Conservation (phyloP, 2,113 vertebrate genomes). For the Phrynocephalus versicolor region DNA sequence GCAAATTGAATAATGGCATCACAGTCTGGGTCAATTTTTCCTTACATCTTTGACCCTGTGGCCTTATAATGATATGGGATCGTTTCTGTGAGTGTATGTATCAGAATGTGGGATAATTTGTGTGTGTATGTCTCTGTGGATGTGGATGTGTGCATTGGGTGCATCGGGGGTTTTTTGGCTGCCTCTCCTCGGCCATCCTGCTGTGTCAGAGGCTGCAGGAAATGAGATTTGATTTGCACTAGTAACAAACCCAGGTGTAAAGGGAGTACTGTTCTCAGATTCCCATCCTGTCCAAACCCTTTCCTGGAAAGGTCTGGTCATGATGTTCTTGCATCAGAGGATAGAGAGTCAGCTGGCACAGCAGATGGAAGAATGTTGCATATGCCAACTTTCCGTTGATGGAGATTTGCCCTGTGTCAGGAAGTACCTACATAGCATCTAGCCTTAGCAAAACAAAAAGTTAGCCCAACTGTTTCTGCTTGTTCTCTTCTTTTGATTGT, state of each 20-base stretch:
- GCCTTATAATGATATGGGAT: background rate
- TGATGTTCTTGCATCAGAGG: background rate
- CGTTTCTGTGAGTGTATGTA: background rate
- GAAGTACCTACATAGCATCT: constrained; percentile 25
- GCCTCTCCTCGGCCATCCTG: constrained; percentile 13
- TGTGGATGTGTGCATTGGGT: background rate
- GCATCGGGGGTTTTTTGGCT: background rate
- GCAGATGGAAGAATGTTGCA: constrained; percentile 9
- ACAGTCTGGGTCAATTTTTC: background rate
- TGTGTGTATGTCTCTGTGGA: background rate
- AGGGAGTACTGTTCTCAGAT: constrained; percentile 6
- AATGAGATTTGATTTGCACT: constrained; percentile 27
- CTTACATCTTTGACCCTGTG: background rate
- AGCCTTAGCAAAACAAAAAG: constrained; percentile 11
- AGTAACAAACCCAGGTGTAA: background rate
- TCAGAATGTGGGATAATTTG: background rate
- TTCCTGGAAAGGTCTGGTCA: background rate
- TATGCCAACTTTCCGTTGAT: constrained; percentile 38
- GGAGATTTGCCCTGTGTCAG: constrained; percentile 3
- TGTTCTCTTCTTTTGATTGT: constrained; percentile 2
- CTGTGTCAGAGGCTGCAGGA: constrained; percentile 4
- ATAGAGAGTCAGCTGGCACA: background rate
- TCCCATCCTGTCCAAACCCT: constrained; percentile 38
- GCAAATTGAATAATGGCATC: background rate
- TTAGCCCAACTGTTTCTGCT: constrained; percentile 12